A percentile compares a stretch with the other conserved stretches of the same genome.
Evolutionary conservation across 2,113 vertebrate genomes (phyloP).

Genomic region (Oceanodroma tethys): DNA sequence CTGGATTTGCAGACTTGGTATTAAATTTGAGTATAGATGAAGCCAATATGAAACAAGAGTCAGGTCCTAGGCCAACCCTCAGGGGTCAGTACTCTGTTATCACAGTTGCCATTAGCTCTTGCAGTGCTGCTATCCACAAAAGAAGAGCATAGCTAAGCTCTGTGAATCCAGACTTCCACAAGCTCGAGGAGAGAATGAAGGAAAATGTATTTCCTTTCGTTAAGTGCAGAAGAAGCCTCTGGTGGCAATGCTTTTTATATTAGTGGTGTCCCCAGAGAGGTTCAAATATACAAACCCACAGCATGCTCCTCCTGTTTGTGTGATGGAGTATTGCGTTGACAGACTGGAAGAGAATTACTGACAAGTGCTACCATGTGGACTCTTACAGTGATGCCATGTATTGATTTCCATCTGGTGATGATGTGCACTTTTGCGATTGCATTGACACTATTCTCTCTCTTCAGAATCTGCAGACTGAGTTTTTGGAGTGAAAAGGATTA

Average conservation of each 20-base stretch:
- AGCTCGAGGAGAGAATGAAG: neutral
- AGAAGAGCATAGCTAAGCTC: neutral
- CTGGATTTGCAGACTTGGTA: neutral
- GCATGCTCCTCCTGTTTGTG: slow-evolving; percentile 28
- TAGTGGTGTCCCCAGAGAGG: slow-evolving; percentile 39
- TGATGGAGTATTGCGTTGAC: slow-evolving; percentile 42
- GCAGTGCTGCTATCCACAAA: neutral
- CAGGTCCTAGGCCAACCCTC: neutral
- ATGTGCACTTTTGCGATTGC: slow-evolving; percentile 39
- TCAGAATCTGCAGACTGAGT: slow-evolving; percentile 22
- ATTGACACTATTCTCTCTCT: slow-evolving; percentile 14
- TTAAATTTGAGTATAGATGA: neutral
- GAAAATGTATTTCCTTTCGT: slow-evolving; percentile 28
- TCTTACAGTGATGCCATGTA: slow-evolving; percentile 16
- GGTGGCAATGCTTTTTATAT: slow-evolving; percentile 34
- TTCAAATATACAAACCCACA: slow-evolving; percentile 47
- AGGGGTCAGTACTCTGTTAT: neutral
- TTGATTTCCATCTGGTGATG: slow-evolving; percentile 56
- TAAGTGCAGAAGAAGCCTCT: slow-evolving; percentile 29
- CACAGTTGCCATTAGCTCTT: neutral
- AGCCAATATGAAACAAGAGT: neutral
- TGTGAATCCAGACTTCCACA: neutral
- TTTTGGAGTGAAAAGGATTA: slow-evolving; percentile 28
- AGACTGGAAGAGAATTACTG: slow-evolving; percentile 53
- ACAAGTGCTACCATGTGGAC: slow-evolving; percentile 58